A percentile compares a stretch with the other conserved stretches of the same genome.
Evolutionary conservation across 2,113 vertebrate genomes (phyloP).

Genomic region (Epinephelus lanceolatus): DNA sequence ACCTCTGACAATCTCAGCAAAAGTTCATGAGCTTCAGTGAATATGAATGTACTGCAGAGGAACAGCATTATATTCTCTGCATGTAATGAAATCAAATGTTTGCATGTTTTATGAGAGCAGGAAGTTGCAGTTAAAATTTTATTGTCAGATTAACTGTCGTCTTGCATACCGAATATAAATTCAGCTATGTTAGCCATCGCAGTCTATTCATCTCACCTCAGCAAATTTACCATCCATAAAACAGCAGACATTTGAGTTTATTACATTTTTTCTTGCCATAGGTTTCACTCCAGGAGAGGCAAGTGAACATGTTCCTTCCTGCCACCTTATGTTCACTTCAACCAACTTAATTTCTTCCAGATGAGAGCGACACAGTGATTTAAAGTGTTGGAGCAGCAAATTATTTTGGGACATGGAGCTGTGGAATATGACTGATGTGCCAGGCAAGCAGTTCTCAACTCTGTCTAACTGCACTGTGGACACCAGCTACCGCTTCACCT

Average conservation of each 20-base stretch:
- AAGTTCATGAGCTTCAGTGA: slow-evolving; percentile 13
- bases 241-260: slow-evolving; percentile 20
- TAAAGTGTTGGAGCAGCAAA: background rate
- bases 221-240: slow-evolving; percentile 72
- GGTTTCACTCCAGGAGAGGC: slow-evolving; percentile 28
- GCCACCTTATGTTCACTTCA: slow-evolving; percentile 6
- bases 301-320: background rate
- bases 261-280: slow-evolving; percentile 37
- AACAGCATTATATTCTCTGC: background rate
- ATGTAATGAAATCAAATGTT: slow-evolving; percentile 55
- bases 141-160: slow-evolving; percentile 32
- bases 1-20: background rate
- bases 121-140: slow-evolving; percentile 49
- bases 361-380: slow-evolving; percentile 16
- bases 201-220: slow-evolving; percentile 13
- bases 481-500: slow-evolving; percentile 81
- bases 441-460: background rate
- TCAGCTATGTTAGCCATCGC: slow-evolving; percentile 11
- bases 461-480: slow-evolving; percentile 79
- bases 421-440: slow-evolving; percentile 66
- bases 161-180: slow-evolving; percentile 49
- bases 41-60: slow-evolving; percentile 19
- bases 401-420: slow-evolving; percentile 66
- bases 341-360: slow-evolving; percentile 33
- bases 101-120: slow-evolving; percentile 59